Base-by-base conservation (phyloP, 2,888 invertebrate genomes). In the Chloromyia formosa region DNA sequence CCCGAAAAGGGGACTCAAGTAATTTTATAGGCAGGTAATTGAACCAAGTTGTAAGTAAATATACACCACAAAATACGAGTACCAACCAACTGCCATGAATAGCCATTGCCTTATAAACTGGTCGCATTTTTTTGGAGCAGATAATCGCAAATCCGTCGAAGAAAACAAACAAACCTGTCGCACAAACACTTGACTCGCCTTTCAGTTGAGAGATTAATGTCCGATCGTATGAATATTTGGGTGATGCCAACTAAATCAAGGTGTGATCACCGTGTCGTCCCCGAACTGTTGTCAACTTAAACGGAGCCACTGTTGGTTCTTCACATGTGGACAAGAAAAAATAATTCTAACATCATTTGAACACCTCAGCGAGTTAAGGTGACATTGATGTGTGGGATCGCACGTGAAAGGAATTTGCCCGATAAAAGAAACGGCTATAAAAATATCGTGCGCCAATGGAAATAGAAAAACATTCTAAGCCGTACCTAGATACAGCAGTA, bases 331-430 rank as follows among this genome's bases (percentile, higher is more conserved):
- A 18, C 22, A 56, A 42, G 40, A 64, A 61, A 64, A 61, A 27
- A 27, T 61, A 12, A 20, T 16, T 49, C 7, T 40, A 18, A 42
- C 16, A 42, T 10, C 16, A 18, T 56, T 20, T 56, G 56, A 18
- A 56, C 56, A 64, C 18, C 42, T 61, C 14, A n/a, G 40, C 27
- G 27, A 64, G 23, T 2, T 40, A n/a, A 20, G 9, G 62, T 64
- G 62, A 64, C 62, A 64, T 64, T 64, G 62, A 64, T 64, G 62
- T 42, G 62, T 64, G 62, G 60, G 62, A 64, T 64, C 62, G 40
- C 42, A 40, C 42, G n/a, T 16, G 40, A 5, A 18, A 64, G 42
- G 62, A 64, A 64, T 64, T 64, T 16, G 42, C 35, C 18, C 62
- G 62, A 64, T 64, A 64, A 64, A n/a, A 35, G 27, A 2, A 35